Base-by-base conservation (phyloP, 1,140 invertebrate genomes). In the Panagrolaimus sp. region DNA sequence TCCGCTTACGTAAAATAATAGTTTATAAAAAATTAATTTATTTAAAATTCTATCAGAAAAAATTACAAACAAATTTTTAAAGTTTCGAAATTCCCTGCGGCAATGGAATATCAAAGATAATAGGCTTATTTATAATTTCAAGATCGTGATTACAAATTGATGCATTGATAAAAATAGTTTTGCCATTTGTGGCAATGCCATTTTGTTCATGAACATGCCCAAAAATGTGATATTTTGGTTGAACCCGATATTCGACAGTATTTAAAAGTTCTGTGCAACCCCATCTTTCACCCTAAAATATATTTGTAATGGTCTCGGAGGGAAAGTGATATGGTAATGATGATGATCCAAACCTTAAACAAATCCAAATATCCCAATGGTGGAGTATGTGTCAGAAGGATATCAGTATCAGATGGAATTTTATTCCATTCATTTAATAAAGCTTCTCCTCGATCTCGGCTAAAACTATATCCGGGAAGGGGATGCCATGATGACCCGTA, bases 361-460 rank as follows among this genome's bases (percentile, higher is more conserved):
- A 58, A 21, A 28, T 76, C 74, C 14, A n/a, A 28, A 47, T 76
- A 66, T 24, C 74, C 91, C 64, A 90, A 80, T 43, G 90, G 90
- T 38, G 90, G 77, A 8, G 78, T 77, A 80, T 92, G 91, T 0
- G 90, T 91, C 32, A 92, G 84, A 15, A 93, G 84, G 69, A 93
- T 88, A 85, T 93, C 91, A 21, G 88, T 88, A 72, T 89, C 88
- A 4, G 84, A 81, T 4, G 91, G 91, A 75, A 93, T 92, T 74
- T 81, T 76, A 14, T 90, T 85, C 91, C 91, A 93, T 84, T 91
- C 91, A 5, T 88, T 85, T 65, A 91, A 83, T 77, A 90, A 90
- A 10, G 86, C 78, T 74, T 86, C 76, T 43, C 91, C 91, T 63
- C 76, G 84, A 1, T 87, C 86, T 24, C 74, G 43, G 14, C 76